Evolutionary conservation across 2,888 invertebrate genomes (phyloP).

Genomic region (Yponomeuta sedellus): DNA sequence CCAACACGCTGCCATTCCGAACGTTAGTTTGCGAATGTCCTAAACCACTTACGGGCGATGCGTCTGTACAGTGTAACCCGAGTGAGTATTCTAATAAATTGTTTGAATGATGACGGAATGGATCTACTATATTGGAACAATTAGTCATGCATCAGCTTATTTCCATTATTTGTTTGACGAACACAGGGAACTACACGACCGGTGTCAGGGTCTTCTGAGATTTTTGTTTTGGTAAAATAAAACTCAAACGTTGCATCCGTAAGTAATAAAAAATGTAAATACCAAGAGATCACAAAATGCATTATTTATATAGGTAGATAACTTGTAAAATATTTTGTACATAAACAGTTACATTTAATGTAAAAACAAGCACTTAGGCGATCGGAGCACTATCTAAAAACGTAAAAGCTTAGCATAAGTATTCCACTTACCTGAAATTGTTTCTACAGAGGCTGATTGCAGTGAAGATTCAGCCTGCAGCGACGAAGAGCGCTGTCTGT

Average conservation of each 20-base stretch:
- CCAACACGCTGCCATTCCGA: constrained; percentile 89
- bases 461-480: constrained; percentile 83
- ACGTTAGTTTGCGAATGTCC: constrained; percentile 93
- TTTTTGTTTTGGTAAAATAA: neutral
- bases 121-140: neutral
- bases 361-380: neutral
- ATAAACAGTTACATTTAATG: neutral
- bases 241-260: neutral
- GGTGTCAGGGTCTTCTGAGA: neutral
- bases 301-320: neutral
- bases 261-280: neutral
- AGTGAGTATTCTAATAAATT: constrained; percentile 73
- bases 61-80: constrained; percentile 87
- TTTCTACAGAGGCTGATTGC: constrained; percentile 76
- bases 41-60: constrained; percentile 89
- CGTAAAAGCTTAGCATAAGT: neutral
- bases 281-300: neutral
- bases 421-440: neutral
- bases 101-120: neutral
- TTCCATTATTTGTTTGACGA: neutral
- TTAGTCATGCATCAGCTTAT: neutral
- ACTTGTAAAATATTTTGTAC: neutral
- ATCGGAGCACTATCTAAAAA: neutral
- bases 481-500: constrained; percentile 82
- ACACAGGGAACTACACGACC: neutral